These are phyloP conservation scores for Phaethornis superciliosus DNA, from an alignment of 2,113 vertebrate species.

Conservation along the genomic window DNA sequence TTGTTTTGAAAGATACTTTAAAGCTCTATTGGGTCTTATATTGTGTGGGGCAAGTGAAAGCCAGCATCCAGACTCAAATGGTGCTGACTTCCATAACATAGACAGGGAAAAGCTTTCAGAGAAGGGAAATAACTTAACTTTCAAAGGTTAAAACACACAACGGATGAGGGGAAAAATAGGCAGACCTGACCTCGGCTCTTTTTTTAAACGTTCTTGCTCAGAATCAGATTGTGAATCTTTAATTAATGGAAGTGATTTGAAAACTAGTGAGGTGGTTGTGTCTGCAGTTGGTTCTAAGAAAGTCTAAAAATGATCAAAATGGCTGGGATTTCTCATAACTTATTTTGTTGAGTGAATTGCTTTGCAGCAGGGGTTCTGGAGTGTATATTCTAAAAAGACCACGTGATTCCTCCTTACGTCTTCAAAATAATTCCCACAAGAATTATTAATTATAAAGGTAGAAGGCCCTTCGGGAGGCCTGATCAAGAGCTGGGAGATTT, in stretches of 20 bases:
- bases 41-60: not conserved
- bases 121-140: not conserved
- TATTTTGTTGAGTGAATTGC: not conserved
- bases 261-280: not conserved
- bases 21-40: not conserved
- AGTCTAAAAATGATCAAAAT: not conserved
- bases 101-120: not conserved
- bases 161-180: not conserved
- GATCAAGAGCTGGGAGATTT: not conserved
- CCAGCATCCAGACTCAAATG: not conserved
- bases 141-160: not conserved
- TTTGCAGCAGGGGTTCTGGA: constrained; percentile 2
- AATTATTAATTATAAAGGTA: too few species aligned
- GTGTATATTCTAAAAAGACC: not conserved
- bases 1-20: not conserved
- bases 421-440: not conserved
- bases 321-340: constrained; percentile 21
- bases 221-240: not conserved
- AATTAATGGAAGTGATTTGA: constrained; percentile 12
- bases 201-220: not conserved
- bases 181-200: not conserved
- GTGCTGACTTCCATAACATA: not conserved
- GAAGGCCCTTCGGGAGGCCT: not conserved
- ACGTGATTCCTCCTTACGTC: not conserved
- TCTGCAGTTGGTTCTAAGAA: not conserved